Evolutionary conservation across 2,797 vertebrate genomes (phyloP), one percentile per base, ranked within the genome.

Genomic region (Helostoma temminkii): DNA sequence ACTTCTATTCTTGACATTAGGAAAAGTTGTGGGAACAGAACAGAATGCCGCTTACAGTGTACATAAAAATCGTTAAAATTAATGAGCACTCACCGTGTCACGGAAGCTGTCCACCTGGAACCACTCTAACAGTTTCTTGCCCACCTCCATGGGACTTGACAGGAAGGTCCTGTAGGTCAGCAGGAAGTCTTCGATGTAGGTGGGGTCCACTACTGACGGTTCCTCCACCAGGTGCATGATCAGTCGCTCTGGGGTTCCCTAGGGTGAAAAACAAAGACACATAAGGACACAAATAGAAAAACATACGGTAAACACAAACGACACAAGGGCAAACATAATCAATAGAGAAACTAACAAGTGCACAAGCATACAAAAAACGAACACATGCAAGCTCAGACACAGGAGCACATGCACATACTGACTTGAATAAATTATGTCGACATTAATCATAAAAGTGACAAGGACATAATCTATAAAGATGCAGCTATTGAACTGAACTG

Each of bases 151-250:
- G 22, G 98, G 96, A 81, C 93, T 96, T 54, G 94, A 93, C 67
- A 99, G 93, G 90, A 99, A 99, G 1, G 97, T 99, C 83, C 98
- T 95, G 60, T 97, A 97, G 1, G 97, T 98, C 71, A 99, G 70
- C 24, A 99, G 94, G 84, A 99, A 99, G 95, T 99, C 97, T 88
- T 99, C 98, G 0, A 99, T 97, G 74, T 98, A 99, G 14, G 97
- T 99, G 74, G 97, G 96, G 89, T 99, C 98, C 77, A 98, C 97
- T 73, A 99, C 96, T 0, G 97, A 99, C 36, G 98, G 98, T 47
- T 99, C 97, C 88, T 99, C 98, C 91, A 99, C 96, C 83, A 99
- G 93, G 88, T 99, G 97, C 95, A 96, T 96, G 89, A 98, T 97
- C 78, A 99, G 94, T 67, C 97, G 95, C 88, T 98, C 97, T 0